Conservation (phyloP, 1,140 invertebrate genomes). For the Acyrthosiphon pisum region DNA sequence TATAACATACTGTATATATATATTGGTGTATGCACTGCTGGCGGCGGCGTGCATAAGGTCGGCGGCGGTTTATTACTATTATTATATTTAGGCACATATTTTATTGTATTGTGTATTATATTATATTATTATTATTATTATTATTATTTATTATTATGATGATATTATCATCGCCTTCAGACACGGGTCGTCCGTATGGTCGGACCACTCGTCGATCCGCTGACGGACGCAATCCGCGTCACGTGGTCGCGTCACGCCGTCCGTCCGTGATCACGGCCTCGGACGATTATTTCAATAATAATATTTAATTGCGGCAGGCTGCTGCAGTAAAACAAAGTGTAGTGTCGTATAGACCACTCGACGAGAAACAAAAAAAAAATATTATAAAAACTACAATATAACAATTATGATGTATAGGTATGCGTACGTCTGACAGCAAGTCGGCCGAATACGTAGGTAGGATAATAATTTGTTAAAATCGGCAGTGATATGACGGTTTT, state of each 20-base stretch:
- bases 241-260: conserved; percentile 28
- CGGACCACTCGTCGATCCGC: conserved; percentile 34
- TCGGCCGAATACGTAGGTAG: neutral
- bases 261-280: conserved; percentile 22
- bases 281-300: neutral
- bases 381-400: neutral
- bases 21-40: neutral
- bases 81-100: neutral
- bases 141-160: neutral
- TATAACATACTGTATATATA: neutral
- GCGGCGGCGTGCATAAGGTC: neutral
- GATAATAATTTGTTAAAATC: neutral
- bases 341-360: neutral
- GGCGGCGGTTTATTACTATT: neutral
- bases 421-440: neutral
- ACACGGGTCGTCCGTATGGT: conserved; percentile 37
- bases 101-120: conserved; percentile 2
- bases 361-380: neutral
- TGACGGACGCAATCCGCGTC: neutral
- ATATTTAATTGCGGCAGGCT: neutral
- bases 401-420: neutral
- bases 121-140: neutral
- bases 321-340: neutral
- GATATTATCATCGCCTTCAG: neutral
- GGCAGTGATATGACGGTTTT: neutral